Base-by-base conservation (phyloP, 2,888 invertebrate species). In the Ecdyonurus torrentis region DNA sequence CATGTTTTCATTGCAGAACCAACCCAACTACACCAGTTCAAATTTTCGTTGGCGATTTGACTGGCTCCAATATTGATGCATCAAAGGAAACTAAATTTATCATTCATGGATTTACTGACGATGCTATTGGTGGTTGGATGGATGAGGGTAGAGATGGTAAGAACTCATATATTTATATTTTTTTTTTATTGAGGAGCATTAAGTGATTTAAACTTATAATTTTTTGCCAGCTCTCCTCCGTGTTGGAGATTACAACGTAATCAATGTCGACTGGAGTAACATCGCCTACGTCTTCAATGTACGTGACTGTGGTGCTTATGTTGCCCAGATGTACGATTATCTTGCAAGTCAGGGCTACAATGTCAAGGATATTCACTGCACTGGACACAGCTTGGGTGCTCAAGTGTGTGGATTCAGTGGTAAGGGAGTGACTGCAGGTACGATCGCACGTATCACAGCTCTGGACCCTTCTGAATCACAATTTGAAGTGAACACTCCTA, bases 381-480 rank as follows among this genome's bases (percentile, higher is more conserved):
- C 53, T 25, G 64, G 64, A 1, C 61, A 61, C 61, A 64, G 64
- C 50, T 50, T 64, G 58, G 64, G 64, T 10, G 64, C 63, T 5
- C 64, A 64, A 50, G 61, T 63, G 2, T 59, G 52, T 15, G 64
- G 64, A 2, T 23, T 64, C 50, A 53, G 60, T 10, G 64, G 64
- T 2, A 50, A 63, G 59, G 18, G 7, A 5, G 37, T 37, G 37
- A 37, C 37, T 37, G 37, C 37, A 10, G 37, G 37, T 37, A 37
- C 37, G 7, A 15, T 37, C 7, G 37, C 7, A 5, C 37, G 37
- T 15, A 37, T 37, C 37, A 37, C 37, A 5, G 37, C 7, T 10
- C 37, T 37, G 5, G 37, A 37, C 37, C 37, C 37, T 15, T 37
- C 37, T 15, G 37, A 37, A 15, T 37, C 37, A 15, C 5, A 5